These are phyloP conservation scores for Pterostichus madidus DNA, from an alignment of 2,888 invertebrate species.

Conservation along the genomic window DNA sequence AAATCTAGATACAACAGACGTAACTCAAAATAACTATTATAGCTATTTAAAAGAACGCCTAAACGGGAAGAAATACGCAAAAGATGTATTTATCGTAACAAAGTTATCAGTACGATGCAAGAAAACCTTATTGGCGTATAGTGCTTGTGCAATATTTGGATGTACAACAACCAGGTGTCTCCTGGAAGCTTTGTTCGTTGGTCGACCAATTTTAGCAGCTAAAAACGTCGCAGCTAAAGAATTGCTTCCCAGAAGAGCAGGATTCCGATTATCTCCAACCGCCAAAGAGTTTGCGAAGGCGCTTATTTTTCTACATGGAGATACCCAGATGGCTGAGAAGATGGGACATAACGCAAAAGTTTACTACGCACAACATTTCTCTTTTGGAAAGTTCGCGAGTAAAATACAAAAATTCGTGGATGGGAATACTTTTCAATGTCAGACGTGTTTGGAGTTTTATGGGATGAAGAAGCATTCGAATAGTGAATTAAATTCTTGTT, in stretches of 20 bases:
- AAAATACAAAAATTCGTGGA: slow-evolving; percentile 4
- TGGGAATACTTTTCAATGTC: slow-evolving; percentile 10
- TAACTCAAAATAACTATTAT: slow-evolving; percentile 34
- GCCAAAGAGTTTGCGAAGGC: slow-evolving; percentile 22
- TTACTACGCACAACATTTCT: slow-evolving; percentile 39
- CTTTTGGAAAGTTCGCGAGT: slow-evolving; percentile 24
- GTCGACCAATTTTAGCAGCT: slow-evolving; percentile 35
- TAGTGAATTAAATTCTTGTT: slow-evolving; percentile 20
- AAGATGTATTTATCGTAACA: slow-evolving; percentile 17
- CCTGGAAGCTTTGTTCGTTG: slow-evolving; percentile 45
- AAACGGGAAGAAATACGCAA: background rate
- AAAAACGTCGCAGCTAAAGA: background rate
- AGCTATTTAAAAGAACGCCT: slow-evolving; percentile 2
- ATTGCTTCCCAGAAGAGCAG: slow-evolving; percentile 10
- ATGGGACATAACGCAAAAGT: slow-evolving; percentile 39
- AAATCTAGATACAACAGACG: slow-evolving; percentile 7
- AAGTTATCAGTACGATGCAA: background rate
- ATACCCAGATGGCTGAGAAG: slow-evolving; percentile 36
- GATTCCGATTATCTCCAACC: background rate
- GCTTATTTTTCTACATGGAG: slow-evolving; percentile 6
- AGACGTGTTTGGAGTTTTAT: slow-evolving; percentile 19
- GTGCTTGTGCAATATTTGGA: slow-evolving; percentile 12
- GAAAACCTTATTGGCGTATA: slow-evolving; percentile 42
- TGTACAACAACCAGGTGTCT: background rate
- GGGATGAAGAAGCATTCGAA: background rate